These are phyloP conservation scores for Engraulis encrasicolus DNA, from an alignment of 2,113 vertebrate genomes.

Conservation along the genomic window DNA sequence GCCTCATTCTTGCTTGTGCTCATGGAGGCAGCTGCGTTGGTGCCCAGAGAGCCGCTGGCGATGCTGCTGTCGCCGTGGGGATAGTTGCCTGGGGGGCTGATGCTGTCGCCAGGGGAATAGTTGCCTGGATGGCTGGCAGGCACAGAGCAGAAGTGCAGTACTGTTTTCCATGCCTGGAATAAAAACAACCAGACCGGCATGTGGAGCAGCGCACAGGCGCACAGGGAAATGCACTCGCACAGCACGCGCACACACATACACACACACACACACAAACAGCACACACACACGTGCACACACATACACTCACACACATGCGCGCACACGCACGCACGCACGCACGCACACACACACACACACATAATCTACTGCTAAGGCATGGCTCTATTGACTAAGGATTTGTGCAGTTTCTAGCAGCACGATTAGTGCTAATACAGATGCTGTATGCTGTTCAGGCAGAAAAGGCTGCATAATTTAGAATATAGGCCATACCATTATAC, in stretches of 20 bases:
- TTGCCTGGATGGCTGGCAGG: slow-evolving; percentile 12
- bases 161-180: background rate
- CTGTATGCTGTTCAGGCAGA: background rate
- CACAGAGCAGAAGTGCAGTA: background rate
- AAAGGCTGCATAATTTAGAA: background rate
- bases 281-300: no score
- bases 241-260: no score
- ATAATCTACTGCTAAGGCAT: background rate
- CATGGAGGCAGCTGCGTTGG: background rate
- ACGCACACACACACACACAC: background rate
- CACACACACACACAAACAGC: no score
- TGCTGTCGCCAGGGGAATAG: no score
- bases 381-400: background rate
- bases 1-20: background rate
- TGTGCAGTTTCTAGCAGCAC: background rate
- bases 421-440: background rate
- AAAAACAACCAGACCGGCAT: background rate
- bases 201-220: background rate
- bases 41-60: background rate
- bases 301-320: no score
- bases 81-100: no score
- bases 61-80: background rate
- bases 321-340: background rate
- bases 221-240: no score
- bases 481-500: no score